A percentile compares a stretch with the other conserved stretches of the same genome.
phyloP scores from a whole-genome alignment of 2,113 vertebrate species.

The Crocuta crocuta region DNA sequence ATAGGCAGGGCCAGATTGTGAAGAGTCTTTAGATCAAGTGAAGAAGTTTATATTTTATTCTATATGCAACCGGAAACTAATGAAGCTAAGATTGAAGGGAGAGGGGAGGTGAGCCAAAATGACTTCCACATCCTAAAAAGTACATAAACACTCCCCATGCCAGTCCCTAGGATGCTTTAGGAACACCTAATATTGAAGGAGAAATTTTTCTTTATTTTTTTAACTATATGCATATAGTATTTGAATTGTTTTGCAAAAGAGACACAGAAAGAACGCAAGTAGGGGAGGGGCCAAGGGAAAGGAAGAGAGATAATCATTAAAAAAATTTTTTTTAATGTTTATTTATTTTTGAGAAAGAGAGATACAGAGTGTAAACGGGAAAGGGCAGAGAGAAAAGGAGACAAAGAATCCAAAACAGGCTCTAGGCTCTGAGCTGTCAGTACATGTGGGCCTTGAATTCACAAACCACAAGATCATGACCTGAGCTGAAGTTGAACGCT shows the following conservation, averaged over 20 bases:
- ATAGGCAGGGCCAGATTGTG: not conserved
- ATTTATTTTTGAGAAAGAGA: too few species aligned
- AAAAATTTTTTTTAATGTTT: too few species aligned
- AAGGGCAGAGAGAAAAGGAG: too few species aligned
- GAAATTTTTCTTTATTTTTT: not conserved
- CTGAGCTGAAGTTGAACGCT: too few species aligned
- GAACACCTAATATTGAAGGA: not conserved
- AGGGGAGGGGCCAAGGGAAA: too few species aligned
- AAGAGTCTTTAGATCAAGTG: not conserved
- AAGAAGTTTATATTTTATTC: not conserved
- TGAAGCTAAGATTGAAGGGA: not conserved
- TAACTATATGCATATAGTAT: not conserved
- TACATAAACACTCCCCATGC: not conserved
- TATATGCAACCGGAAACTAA: not conserved
- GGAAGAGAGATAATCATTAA: too few species aligned
- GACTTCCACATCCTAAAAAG: not conserved
- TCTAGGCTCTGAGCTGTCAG: too few species aligned
- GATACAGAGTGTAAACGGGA: too few species aligned
- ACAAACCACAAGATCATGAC: too few species aligned
- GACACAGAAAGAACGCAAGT: too few species aligned
- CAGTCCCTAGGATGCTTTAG: not conserved
- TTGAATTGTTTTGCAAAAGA: not conserved
- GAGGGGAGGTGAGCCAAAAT: not conserved
- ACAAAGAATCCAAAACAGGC: too few species aligned
- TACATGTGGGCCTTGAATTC: too few species aligned